These are phyloP conservation scores for Antennarius maculatus DNA, from an alignment of 2,797 vertebrate species.

Conservation along the genomic window DNA sequence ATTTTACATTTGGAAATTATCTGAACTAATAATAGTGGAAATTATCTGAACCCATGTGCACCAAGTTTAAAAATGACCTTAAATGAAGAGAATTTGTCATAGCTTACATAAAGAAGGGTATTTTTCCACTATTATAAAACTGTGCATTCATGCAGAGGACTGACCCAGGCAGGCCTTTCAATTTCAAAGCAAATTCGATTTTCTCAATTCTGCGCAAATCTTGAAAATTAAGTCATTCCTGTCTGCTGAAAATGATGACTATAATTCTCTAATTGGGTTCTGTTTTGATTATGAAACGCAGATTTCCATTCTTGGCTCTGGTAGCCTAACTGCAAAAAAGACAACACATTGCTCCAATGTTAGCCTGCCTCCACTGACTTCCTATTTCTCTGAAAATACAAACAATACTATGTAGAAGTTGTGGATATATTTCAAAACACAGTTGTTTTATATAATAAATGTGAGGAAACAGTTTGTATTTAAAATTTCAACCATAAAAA, in stretches of 20 bases:
- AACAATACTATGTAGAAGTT: too few species aligned
- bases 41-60: not conserved
- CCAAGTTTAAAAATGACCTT: not conserved
- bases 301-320: not conserved
- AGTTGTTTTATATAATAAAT: too few species aligned
- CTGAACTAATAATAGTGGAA: conserved; percentile 5
- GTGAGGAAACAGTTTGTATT: too few species aligned
- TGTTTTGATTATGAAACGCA: conserved; percentile 8
- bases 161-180: not conserved
- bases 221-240: not conserved
- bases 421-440: too few species aligned
- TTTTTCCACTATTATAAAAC: conserved; percentile 20
- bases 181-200: not conserved
- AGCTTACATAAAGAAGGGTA: not conserved
- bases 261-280: not conserved
- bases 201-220: not conserved
- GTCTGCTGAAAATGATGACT: conserved; percentile 1
- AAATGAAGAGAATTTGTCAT: not conserved
- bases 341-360: not conserved
- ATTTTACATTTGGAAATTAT: not conserved
- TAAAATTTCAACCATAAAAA: too few species aligned
- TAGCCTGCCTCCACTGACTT: not conserved
- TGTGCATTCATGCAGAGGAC: not conserved
- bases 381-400: not conserved
- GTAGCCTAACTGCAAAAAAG: not conserved